These are phyloP conservation scores for Excalfactoria chinensis DNA, from an alignment of 2,113 vertebrate species.

Conservation along the genomic window DNA sequence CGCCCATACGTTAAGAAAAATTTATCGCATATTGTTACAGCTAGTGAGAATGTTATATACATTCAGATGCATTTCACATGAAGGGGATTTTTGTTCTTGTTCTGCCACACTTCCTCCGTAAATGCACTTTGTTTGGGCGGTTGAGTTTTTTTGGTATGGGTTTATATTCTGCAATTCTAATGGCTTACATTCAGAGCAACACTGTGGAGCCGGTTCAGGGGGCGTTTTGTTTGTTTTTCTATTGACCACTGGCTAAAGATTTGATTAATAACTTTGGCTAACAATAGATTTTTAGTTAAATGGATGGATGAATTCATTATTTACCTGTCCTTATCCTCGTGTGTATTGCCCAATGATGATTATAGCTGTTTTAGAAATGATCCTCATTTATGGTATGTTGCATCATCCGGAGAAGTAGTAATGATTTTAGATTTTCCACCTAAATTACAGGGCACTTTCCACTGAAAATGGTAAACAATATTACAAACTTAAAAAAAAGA, in stretches of 20 bases:
- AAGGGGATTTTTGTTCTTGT: conserved; percentile 28
- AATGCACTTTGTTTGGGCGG: neutral
- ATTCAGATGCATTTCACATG: conserved; percentile 52
- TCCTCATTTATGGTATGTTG: conserved; percentile 79
- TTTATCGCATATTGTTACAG: conserved; percentile 17
- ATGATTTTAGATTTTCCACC: conserved; percentile 86
- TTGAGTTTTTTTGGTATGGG: conserved; percentile 48
- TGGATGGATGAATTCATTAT: conserved; percentile 81
- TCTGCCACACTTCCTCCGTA: conserved; percentile 41
- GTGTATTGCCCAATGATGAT: conserved; percentile 74
- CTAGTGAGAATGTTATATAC: neutral
- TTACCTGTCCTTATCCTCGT: conserved; percentile 75
- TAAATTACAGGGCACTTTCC: conserved; percentile 85
- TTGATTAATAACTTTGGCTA: conserved; percentile 80
- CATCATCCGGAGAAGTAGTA: conserved; percentile 81
- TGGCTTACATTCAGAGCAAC: conserved; percentile 56
- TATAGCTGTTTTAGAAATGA: conserved; percentile 78
- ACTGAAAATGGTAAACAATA: conserved; percentile 89
- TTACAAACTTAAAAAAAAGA: conserved; percentile 82
- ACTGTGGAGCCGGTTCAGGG: neutral
- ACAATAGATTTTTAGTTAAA: conserved; percentile 79
- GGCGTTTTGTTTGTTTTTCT: conserved; percentile 58
- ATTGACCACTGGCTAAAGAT: conserved; percentile 74
- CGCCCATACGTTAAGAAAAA: neutral
- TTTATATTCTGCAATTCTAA: conserved; percentile 58